A percentile compares a stretch with the other conserved stretches of the same genome.
Conservation (phyloP, 1,140 invertebrate species). For the Coptotermes formosanus region DNA sequence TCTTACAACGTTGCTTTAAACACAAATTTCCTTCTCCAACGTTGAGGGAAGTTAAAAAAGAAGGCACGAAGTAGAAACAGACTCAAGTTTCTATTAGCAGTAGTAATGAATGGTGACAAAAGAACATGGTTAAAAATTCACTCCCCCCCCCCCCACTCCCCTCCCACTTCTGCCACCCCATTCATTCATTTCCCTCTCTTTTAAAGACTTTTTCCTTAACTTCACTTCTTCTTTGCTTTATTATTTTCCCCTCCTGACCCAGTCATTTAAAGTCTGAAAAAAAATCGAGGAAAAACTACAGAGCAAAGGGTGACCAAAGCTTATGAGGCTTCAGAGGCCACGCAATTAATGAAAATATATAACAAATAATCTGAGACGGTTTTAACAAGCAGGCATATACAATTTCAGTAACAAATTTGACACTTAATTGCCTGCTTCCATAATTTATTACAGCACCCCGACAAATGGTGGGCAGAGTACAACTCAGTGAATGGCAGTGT, state of each 20-base stretch:
- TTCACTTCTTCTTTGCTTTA: constrained; percentile 31
- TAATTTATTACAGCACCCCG: too few relatives aligned
- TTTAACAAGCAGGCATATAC: too few relatives aligned
- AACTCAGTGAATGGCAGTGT: too few relatives aligned
- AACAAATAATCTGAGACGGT: too few relatives aligned
- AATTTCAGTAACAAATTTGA: too few relatives aligned
- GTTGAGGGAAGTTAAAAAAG: constrained; percentile 22
- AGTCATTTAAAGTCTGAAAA: constrained; percentile 32
- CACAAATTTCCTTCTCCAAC: constrained; percentile 14
- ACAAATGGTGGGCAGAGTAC: too few relatives aligned
- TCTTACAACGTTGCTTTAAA: constrained; percentile 5
- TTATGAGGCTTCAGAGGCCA: neutral
- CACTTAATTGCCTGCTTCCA: too few relatives aligned
- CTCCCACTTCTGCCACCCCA: neutral
- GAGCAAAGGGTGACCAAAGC: neutral
- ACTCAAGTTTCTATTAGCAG: constrained; percentile 33
- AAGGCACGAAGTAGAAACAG: constrained; percentile 18
- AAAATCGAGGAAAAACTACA: constrained; percentile 18
- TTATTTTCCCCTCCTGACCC: constrained; percentile 35
- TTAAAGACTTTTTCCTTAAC: constrained; percentile 26
- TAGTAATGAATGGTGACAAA: constrained; percentile 35
- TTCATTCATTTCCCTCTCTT: constrained; percentile 32
- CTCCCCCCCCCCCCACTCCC: neutral
- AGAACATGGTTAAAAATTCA: constrained; percentile 33
- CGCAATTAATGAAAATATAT: too few relatives aligned